Conservation (phyloP, 2,888 invertebrate species). For the Parasteatoda lunata region DNA sequence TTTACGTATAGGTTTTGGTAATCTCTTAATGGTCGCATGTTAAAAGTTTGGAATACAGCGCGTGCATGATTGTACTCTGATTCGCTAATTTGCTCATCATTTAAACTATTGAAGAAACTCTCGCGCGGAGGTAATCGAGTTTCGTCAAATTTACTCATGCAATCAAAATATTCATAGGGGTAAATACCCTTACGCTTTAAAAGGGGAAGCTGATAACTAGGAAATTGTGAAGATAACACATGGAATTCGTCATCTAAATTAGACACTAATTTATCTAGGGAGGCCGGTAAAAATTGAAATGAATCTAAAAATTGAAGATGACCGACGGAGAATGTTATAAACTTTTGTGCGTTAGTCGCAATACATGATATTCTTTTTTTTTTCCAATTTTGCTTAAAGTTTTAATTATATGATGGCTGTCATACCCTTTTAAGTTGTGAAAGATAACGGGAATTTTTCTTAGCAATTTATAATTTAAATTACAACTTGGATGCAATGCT, state of each 20-base stretch:
- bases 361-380: background rate
- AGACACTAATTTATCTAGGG: background rate
- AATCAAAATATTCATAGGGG: slow-evolving; percentile 7
- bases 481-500: background rate
- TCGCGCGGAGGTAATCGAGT: background rate
- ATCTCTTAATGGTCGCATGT: slow-evolving; percentile 68
- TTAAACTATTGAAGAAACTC: slow-evolving; percentile 3
- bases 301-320: background rate
- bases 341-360: background rate
- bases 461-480: background rate
- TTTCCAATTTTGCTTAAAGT: background rate
- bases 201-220: too few species aligned
- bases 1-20: slow-evolving; percentile 46
- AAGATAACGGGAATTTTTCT: too few species aligned
- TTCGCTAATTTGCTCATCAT: background rate
- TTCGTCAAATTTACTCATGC: too few species aligned
- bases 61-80: slow-evolving; percentile 56
- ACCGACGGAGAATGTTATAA: background rate
- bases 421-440: too few species aligned
- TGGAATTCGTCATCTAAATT: background rate
- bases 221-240: background rate
- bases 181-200: background rate
- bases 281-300: background rate
- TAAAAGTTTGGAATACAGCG: slow-evolving; percentile 70
- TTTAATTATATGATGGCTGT: background rate